A percentile compares a stretch with the other conserved stretches of the same genome.
Evolutionary conservation across 2,113 vertebrate genomes (phyloP).

Genomic region (Scatophagus argus): DNA sequence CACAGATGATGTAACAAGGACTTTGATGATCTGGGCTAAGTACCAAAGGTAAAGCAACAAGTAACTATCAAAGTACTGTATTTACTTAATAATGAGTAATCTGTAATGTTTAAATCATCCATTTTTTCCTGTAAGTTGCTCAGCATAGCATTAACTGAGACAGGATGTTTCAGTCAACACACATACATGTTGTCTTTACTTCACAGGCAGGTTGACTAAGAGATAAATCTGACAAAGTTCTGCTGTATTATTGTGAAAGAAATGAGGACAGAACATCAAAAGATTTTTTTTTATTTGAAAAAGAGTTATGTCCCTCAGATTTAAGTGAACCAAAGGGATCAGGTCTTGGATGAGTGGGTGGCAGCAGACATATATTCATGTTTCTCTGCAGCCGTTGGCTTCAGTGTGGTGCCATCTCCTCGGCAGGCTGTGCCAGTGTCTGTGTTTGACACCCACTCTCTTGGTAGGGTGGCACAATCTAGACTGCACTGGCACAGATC

Average conservation of each 20-base stretch:
- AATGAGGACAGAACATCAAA: constrained; percentile 11
- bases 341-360: constrained; percentile 55
- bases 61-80: too few species aligned
- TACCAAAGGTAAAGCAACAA: too few species aligned
- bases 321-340: constrained; percentile 51
- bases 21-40: too few species aligned
- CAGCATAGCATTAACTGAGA: too few species aligned
- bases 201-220: neutral
- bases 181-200: neutral
- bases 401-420: constrained; percentile 65
- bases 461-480: constrained; percentile 69
- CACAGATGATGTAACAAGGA: too few species aligned
- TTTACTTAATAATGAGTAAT: too few species aligned
- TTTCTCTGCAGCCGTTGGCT: constrained; percentile 71
- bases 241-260: neutral
- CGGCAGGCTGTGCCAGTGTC: constrained; percentile 70
- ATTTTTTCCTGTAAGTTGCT: too few species aligned
- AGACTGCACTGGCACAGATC: constrained; percentile 65
- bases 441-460: constrained; percentile 79
- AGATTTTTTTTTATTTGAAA: constrained; percentile 27
- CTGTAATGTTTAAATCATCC: too few species aligned
- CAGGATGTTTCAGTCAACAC: too few species aligned
- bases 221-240: neutral
- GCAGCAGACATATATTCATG: constrained; percentile 70
- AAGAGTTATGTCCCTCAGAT: constrained; percentile 30